Base-by-base conservation (phyloP, 2,797 vertebrate genomes). In the Acrocephalus scirpaceus region DNA sequence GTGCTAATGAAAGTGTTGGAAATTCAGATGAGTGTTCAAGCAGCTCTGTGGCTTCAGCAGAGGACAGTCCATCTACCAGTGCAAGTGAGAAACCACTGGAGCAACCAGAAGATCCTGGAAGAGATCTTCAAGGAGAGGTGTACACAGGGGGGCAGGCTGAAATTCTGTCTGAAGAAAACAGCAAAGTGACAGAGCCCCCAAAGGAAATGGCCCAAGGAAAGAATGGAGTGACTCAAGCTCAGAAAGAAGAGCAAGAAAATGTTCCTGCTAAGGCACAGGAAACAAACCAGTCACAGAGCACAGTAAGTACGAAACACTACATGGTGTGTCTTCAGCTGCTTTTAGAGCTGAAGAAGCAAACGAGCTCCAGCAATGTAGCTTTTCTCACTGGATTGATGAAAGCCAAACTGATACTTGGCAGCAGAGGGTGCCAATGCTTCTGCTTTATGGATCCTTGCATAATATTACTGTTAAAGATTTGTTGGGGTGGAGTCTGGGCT, bases 231-330 rank as follows among this genome's bases (percentile, higher is more conserved):
- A 47, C 62, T 23, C 58, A 84, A 47, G 54, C 50, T 71, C 38
- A 0, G 34, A 90, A 95, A 67, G 73, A 91, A 58, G 48, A 91
- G 2, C 42, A 76, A 84, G 79, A 71, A 56, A 72, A 34, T 12
- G 0, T 32, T 57, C 79, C 96, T 38, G 14, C 45, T 19, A 45
- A 93, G 67, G 48, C 53, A 34, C 70, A 62, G n/a, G 95, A 91
- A 38, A 75, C 17, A 4, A 89, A 56, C 42, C 85, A 47, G 29
- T 57, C 87, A 30, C 91, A 93, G 72, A 89, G 57, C 77, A 38
- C 54, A 18, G 98, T 98, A 86, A 96, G 97, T 95, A 47, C 56
- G 51, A 74, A 82, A 36, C 34, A 54, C 23, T 66, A 60, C 10
- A 60, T 32, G 17, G 0, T 23, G 4, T 4, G 3, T 73, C 30